Evolutionary conservation across 2,797 vertebrate genomes (phyloP), one percentile per base, ranked within the genome.

Genomic region (Ambastaia sidthimunki): DNA sequence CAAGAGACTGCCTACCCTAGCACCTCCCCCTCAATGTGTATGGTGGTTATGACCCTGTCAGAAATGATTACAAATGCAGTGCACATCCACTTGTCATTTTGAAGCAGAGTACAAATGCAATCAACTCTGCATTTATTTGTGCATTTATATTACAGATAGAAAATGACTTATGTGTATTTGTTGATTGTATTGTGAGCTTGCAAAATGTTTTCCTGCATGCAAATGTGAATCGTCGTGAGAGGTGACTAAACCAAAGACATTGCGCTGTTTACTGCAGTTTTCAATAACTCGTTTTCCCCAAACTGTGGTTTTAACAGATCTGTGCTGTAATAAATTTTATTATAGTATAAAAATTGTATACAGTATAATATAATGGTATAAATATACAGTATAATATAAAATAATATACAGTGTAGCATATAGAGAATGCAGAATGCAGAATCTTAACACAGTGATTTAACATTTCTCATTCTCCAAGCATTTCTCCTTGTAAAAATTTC

Each of bases 41-140:
- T 16, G 25, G 5, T 31, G 21, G 25, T 62, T 62, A 31, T 62
- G 59, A 25, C 59, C 7, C 1, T 18, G 25, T 62, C 25, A 28
- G 25, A 62, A 62, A 28, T 62, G 59, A 62, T 62, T 31, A 62
- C 25, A 62, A 62, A 31, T 7, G 59, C 13, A 62, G 7, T 59
- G 59, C 25, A 31, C 23, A 62, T 62, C 28, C 15, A 31, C 59
- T 31, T 31, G 7, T 12, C 55, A 57, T 57, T 28, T 21, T 31
- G 13, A 62, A 28, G 13, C 15, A 62, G 23, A 62, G 59, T 62
- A 28, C 59, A 62, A 62, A 62, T 28, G 59, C 59, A 62, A 62
- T 62, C 59, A 62, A 28, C 15, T 31, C 15, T 62, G 25, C 16
- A 25, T 50, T 50, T 60, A 31, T 31, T 62, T 28, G 57, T 60